phyloP scores from a whole-genome alignment of 1,140 invertebrate genomes.

The Phocides pigmalion region DNA sequence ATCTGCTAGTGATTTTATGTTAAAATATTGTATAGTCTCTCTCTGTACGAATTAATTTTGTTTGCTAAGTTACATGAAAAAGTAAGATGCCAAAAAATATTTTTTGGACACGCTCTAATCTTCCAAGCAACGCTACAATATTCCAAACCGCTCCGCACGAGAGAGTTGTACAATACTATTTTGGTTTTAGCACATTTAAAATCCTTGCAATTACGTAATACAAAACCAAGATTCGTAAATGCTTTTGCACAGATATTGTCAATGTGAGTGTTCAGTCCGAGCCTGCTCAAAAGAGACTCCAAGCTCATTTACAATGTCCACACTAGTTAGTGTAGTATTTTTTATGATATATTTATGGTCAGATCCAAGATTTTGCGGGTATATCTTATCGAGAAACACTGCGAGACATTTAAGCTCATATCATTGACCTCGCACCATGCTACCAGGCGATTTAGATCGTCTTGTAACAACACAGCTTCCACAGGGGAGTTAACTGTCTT shows the following conservation, averaged over 20 bases:
- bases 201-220: constrained; percentile 1
- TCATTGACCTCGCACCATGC: neutral
- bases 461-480: neutral
- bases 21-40: too few species aligned
- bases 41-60: too few species aligned
- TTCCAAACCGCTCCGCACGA: constrained; percentile 16
- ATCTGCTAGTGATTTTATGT: too few species aligned
- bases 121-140: constrained; percentile 11
- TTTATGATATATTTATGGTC: neutral
- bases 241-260: neutral
- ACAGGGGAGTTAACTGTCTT: neutral
- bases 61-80: neutral
- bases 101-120: constrained; percentile 8
- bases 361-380: neutral
- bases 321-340: neutral
- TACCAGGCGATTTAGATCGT: too few species aligned
- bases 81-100: constrained; percentile 3
- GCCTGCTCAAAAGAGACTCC: neutral
- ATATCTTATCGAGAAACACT: neutral
- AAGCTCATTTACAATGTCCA: neutral
- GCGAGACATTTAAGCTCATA: neutral
- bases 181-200: constrained; percentile 2
- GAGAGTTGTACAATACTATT: constrained; percentile 5
- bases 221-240: neutral
- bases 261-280: neutral